phyloP scores from a whole-genome alignment of 2,797 vertebrate genomes.

The Amblyopsis hoosieri region DNA sequence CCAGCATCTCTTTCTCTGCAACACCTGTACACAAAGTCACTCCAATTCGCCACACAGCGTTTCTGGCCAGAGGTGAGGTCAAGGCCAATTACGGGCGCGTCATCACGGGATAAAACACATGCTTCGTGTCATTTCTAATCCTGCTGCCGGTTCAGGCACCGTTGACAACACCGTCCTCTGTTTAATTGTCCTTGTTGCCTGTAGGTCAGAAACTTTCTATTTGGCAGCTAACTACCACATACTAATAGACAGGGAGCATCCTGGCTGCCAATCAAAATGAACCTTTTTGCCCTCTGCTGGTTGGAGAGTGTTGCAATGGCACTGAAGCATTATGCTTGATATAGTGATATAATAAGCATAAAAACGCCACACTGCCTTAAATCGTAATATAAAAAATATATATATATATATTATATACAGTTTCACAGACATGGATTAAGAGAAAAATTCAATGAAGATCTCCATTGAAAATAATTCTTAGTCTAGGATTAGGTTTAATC shows the following conservation, averaged over 20 bases:
- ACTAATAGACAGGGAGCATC: conserved; percentile 75
- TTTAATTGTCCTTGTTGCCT: conserved; percentile 42
- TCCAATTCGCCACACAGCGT: too few species aligned
- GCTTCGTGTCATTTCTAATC: conserved; percentile 23
- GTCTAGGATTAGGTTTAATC: too few species aligned
- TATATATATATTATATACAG: too few species aligned
- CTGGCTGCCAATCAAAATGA: conserved; percentile 75
- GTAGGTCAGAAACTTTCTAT: conserved; percentile 58
- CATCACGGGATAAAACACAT: background rate
- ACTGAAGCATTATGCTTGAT: conserved; percentile 70
- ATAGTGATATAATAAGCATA: conserved; percentile 65
- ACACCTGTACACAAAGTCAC: too few species aligned
- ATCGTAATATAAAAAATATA: background rate
- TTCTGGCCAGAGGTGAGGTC: background rate
- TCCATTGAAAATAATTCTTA: too few species aligned
- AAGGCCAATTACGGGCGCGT: background rate
- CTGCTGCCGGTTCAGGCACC: conserved; percentile 37
- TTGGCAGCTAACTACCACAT: conserved; percentile 43
- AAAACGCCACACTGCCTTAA: conserved; percentile 48
- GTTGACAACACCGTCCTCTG: conserved; percentile 50
- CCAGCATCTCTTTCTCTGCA: background rate
- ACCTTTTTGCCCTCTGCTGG: conserved; percentile 66
- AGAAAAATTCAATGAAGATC: too few species aligned
- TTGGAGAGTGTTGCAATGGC: conserved; percentile 63
- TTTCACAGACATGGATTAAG: too few species aligned